phyloP scores from a whole-genome alignment of 2,797 vertebrate species.

The Stomatorhinus walkeri region DNA sequence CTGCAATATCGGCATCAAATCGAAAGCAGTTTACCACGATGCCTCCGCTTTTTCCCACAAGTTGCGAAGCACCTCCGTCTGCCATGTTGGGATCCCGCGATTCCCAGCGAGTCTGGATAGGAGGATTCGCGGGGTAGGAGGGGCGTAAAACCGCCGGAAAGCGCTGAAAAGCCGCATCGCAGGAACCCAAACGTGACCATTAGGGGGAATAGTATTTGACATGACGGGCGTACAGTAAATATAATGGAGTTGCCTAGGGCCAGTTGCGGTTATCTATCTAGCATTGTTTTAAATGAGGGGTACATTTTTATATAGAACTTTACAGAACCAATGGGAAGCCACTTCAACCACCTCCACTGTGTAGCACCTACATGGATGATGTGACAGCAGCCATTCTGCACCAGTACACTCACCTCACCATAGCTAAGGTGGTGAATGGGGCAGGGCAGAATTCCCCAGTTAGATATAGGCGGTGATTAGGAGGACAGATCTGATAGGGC shows the following conservation, averaged over 20 bases:
- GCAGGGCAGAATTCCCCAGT: background rate
- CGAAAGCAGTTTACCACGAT: slow-evolving; percentile 51
- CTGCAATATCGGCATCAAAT: background rate
- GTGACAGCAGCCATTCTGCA: background rate
- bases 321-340: background rate
- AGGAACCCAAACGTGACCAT: background rate
- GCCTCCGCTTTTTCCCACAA: slow-evolving; percentile 41
- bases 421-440: background rate
- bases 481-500: background rate
- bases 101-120: background rate
- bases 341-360: background rate
- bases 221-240: background rate
- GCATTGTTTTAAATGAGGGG: background rate
- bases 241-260: background rate
- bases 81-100: slow-evolving; percentile 11
- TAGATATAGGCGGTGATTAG: background rate
- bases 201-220: slow-evolving; percentile 9
- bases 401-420: background rate
- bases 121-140: background rate
- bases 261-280: background rate
- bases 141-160: background rate
- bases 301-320: background rate
- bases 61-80: slow-evolving; percentile 8
- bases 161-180: background rate
- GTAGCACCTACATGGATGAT: background rate